Base-by-base conservation (phyloP, 2,797 vertebrate genomes). In the Amazonetta brasiliensis region DNA sequence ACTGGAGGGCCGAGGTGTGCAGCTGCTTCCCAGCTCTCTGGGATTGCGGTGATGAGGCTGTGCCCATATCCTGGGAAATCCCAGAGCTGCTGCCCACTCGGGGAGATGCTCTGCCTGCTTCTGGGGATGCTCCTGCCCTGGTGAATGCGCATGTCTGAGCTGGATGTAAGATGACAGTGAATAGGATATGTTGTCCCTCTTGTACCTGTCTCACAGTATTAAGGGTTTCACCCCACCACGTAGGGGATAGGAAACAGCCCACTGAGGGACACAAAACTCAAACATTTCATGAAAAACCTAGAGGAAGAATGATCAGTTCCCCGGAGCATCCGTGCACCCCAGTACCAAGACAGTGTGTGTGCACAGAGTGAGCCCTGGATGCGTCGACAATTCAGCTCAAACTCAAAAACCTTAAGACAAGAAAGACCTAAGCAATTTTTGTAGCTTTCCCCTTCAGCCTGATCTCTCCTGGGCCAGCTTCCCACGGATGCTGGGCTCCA, bases 71-170 rank as follows among this genome's bases (percentile, higher is more conserved):
- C 52, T 6, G 1, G 9, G 69, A 84, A 81, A 69, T 37, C 8
- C 25, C 28, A 28, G 22, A 73, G 9, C 23, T 26, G 18, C 12
- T 2, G 2, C 20, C 18, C 13, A 17, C 4, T 5, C 0, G 0
- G 25, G 30, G 25, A 71, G 22, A 90, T 55, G 72, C 68, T 72
- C 71, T 72, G 67, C 21, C 33, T 10, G 2, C 41, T 84, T 75
- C n/a, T 41, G 21, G 22, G 56, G 31, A 67, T 71, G 62, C 5
- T 58, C 62, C 44, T 56, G 48, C 35, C 46, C 28, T 55, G 17
- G 12, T 60, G 50, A 8, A 12, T 11, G 28, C 18, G 7, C 21
- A 35, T 14, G 23, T 12, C 8, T 44, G 58, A 17, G 17, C 0
- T 48, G 21, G 11, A 64, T 22, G 69, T 73, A 66, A 50, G 28